Evolutionary conservation across 2,113 vertebrate genomes (phyloP), one percentile per base, ranked within the genome.

Genomic region (Aphyosemion australe): DNA sequence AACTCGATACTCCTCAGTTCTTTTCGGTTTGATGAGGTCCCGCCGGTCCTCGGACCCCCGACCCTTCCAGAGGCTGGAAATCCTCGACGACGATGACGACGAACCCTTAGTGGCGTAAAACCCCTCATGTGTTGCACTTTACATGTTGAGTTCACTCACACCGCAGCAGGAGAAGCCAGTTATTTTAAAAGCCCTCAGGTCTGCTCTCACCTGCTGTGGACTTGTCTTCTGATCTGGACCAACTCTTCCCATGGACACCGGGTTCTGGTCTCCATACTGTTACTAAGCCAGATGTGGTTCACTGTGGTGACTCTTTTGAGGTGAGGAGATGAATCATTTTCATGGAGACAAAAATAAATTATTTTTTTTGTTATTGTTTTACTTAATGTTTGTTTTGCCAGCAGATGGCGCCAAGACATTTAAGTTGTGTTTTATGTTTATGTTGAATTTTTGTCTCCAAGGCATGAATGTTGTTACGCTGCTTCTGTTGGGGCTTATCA

Each of bases 61-160:
- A 6, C 87, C 92, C 0, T 98, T 98, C 67, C 92, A 93, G 43
- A 91, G 95, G 21, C 93, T 98, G 12, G 66, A 95, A 0, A 94
- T 95, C 42, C 45, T 43, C 0, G 94, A 66, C 4, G 75, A 96
- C 0, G 94, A 94, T 0, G 26, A 89, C 1, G 89, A 91, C 1
- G 92, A 95, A 14, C 94, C 93, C 41, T 84, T 98, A 83, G 88
- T 96, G 37, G 93, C 85, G 10, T 96, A 83, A 85, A 78, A 7
- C 8, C 26, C 26, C 26, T 26, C 26, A 26, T 5, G 4, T 5
- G 41, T 11, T 56, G 78, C 70, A 78, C 82, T 73, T 74, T 72
- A 74, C 12, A 3, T 4, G 9, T 43, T 11, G 1, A 2, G 5
- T 13, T n/a, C 5, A 41, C 10, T 15, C 47, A 18, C 7, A 26